Evolutionary conservation across 2,113 vertebrate genomes (phyloP), one percentile per base, ranked within the genome.

Genomic region (Indicator maculatus): DNA sequence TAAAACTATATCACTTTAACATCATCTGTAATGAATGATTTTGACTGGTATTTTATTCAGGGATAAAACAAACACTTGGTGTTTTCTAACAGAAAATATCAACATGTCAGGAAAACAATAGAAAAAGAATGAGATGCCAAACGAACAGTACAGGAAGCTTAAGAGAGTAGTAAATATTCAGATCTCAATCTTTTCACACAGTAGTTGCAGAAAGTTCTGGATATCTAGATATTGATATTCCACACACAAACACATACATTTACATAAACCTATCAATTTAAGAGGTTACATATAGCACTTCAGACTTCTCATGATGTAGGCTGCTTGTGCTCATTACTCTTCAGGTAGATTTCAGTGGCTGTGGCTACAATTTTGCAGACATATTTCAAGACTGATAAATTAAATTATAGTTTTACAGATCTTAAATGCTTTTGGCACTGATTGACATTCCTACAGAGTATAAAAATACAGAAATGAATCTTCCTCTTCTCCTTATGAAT

Each of bases 1-100:
- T 23, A 50, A 53, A 83, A 60, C 9, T 0, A 0, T 63, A 31
- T 24, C 20, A 70, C 10, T 28, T 91, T 20, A 60, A 2, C 6
- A 61, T 67, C 9, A 63, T 50, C 11, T 69, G 5, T 61, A 76
- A 72, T 56, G 73, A 71, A 82, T 47, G 0, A 50, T 47, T 92
- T 92, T 87, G 66, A 41, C 7, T 64, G 56, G 81, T 70, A 15
- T 5, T 52, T 15, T 59, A 5, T 28, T 6, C n/a, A 58, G 4
- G 8, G 12, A 65, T 63, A 26, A 83, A 88, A 86, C 28, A 74
- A 75, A 67, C 8, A 82, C 14, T 11, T 59, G 3, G 39, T n/a
- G 5, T 27, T 59, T 74, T 30, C 28, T 31, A 38, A 61, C 67
- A 71, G 14, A 74, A 86, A 83, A 74, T 2, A 53, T 38, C 16